Conservation (phyloP, 1,140 invertebrate genomes). For the Diorhabda carinulata region DNA sequence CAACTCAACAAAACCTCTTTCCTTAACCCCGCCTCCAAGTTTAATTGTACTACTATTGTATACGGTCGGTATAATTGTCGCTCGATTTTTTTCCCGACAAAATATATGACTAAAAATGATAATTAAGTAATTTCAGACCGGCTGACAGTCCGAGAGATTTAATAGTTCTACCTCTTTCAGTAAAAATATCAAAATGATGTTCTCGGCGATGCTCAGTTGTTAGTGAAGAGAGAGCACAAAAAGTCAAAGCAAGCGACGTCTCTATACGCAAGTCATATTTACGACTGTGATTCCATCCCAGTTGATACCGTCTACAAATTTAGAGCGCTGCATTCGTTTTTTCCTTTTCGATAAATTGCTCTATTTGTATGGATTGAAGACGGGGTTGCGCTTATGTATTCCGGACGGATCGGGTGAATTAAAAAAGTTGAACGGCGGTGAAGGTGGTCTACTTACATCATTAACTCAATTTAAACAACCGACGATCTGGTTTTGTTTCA, state of each 20-base stretch:
- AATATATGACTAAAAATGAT: constrained; percentile 18
- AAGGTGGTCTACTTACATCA: constrained; percentile 2
- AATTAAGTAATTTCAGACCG: constrained; percentile 24
- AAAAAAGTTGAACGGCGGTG: neutral
- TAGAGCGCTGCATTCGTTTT: constrained; percentile 18
- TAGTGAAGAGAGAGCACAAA: constrained; percentile 12
- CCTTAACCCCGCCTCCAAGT: neutral
- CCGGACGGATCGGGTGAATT: constrained; percentile 5
- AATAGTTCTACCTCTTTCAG: constrained; percentile 18
- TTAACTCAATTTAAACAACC: neutral
- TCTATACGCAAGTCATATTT: constrained; percentile 31
- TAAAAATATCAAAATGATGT: constrained; percentile 26
- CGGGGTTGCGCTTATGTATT: constrained; percentile 14
- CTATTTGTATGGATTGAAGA: constrained; percentile 34
- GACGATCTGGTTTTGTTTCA: neutral
- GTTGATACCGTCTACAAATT: constrained; percentile 31
- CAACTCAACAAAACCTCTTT: neutral
- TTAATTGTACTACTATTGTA: constrained; percentile 3
- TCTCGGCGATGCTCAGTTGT: constrained; percentile 24
- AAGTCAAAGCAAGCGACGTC: constrained; percentile 19
- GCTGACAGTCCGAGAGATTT: constrained; percentile 13
- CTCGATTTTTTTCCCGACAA: neutral
- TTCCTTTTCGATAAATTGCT: constrained; percentile 32
- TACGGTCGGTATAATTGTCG: neutral
- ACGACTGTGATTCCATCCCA: constrained; percentile 23